Conservation (phyloP, 2,888 invertebrate genomes). For the Eupsilia transversa region DNA sequence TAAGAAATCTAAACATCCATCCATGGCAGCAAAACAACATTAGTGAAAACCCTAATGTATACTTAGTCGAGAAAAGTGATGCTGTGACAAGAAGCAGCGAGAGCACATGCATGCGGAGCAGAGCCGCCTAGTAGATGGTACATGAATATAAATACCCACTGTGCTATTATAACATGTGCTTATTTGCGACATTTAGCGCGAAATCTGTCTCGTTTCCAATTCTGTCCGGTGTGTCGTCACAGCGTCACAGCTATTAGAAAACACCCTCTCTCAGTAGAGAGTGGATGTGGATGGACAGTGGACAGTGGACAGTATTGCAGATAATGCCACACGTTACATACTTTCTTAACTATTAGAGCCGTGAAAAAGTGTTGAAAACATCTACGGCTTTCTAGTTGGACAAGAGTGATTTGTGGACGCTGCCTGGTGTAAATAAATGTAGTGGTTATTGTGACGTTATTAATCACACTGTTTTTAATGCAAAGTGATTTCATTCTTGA, state of each 20-base stretch:
- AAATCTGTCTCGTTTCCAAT: constrained; percentile 51
- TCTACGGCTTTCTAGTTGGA: constrained; percentile 46
- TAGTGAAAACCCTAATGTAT: constrained; percentile 27
- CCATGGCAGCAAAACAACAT: neutral
- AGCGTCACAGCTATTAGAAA: constrained; percentile 57
- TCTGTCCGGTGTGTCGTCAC: constrained; percentile 31
- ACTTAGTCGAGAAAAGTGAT: constrained; percentile 26
- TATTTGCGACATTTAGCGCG: constrained; percentile 36
- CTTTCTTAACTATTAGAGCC: constrained; percentile 62
- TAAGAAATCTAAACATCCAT: constrained; percentile 17
- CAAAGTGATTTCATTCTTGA: neutral
- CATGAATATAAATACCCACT: constrained; percentile 19
- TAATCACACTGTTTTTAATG: neutral
- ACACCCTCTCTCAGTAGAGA: constrained; percentile 49
- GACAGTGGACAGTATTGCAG: constrained; percentile 11
- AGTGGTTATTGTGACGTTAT: neutral
- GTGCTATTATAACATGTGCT: constrained; percentile 11
- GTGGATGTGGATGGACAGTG: constrained; percentile 34
- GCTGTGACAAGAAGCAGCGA: constrained; percentile 14
- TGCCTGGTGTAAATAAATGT: neutral
- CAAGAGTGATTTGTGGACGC: constrained; percentile 2
- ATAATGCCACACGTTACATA: constrained; percentile 46
- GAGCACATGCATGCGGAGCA: constrained; percentile 13
- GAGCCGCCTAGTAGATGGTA: constrained; percentile 4
- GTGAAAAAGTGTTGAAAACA: constrained; percentile 58